Evolutionary conservation across 92 coral and sea anemone species (phyloP).

Genomic region (Zoanthus sansibaricus): DNA sequence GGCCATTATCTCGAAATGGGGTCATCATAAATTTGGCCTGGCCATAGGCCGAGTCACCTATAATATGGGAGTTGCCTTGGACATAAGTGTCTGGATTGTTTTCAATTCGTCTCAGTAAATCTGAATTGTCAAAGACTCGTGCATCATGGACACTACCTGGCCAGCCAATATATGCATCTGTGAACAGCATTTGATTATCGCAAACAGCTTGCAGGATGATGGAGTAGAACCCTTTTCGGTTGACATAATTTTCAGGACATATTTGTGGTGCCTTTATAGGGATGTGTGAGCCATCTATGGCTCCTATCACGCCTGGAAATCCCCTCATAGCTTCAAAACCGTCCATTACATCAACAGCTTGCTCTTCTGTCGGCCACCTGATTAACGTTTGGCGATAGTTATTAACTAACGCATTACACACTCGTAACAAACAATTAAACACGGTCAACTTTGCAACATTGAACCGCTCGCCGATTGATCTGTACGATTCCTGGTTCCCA

Average conservation of each 20-base stretch:
- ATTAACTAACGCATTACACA: constrained; percentile 54
- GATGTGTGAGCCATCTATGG: constrained; percentile 48
- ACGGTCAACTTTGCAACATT: constrained; percentile 47
- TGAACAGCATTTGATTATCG: constrained; percentile 51
- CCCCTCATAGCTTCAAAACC: constrained; percentile 54
- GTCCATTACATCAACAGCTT: constrained; percentile 37
- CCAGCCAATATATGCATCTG: constrained; percentile 58
- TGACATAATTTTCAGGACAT: constrained; percentile 4
- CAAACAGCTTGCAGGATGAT: constrained; percentile 57
- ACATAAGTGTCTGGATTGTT: constrained; percentile 33
- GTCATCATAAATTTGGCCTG: constrained; percentile 46
- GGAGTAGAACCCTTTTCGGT: constrained; percentile 44
- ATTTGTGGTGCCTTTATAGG: constrained; percentile 28
- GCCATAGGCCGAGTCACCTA: constrained; percentile 54
- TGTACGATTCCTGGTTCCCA: constrained; percentile 48
- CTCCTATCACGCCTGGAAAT: constrained; percentile 50
- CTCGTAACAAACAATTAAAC: constrained; percentile 45
- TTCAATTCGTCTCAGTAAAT: constrained; percentile 50
- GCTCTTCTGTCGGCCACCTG: constrained; percentile 53
- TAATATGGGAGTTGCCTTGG: constrained; percentile 45
- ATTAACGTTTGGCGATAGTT: constrained; percentile 37
- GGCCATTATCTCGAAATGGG: constrained; percentile 39
- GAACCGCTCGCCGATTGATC: constrained; percentile 53
- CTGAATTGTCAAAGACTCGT: constrained; percentile 50
- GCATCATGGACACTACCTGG: constrained; percentile 66